Base-by-base conservation (phyloP, 1,140 invertebrate species). In the Formica selysi region DNA sequence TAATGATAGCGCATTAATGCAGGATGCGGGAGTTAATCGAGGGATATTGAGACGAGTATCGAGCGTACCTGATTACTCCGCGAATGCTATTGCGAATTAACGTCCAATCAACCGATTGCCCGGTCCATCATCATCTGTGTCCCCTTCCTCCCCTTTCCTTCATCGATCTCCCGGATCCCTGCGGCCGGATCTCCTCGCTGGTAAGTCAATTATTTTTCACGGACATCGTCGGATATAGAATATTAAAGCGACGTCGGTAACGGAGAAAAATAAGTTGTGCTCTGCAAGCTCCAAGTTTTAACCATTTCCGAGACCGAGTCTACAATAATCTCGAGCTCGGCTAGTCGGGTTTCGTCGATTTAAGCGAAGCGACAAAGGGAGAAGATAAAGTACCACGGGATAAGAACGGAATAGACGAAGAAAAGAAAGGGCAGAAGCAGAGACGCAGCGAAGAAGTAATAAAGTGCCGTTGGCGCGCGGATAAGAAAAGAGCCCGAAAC, bases 251-350 rank as follows among this genome's bases (percentile, higher is more conserved):
- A 22, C 90, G 84, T 65, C 79, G 73, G 36, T 79, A 64, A 85
- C 89, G 65, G 71, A 86, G 84, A 84, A 73, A 78, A 83, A 74
- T 44, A 32, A 80, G 38, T 41, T 29, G 68, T 26, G 67, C 68
- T 67, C 44, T 67, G 64, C 83, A 76, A 84, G 79, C 61, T 62
- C 61, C 87, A 90, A 91, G 90, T 91, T 91, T 91, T 91, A 91
- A 91, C 90, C 90, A 91, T 85, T 91, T 91, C 90, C 87, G 90
- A 91, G 90, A 91, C 87, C 76, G 84, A 73, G 79, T 86, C 84
- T 88, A 88, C 87, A 91, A 90, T 91, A 91, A 91, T 88, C 76
- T 70, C 76, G 36, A n/a, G 54, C 65, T 65, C 71, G 65, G 51
- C 36, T 86, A 36, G 44, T 38, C 51, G 61, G 64, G 67, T 38